Evolutionary conservation across 2,113 vertebrate species (phyloP).

Genomic region (Hemiprocne comata): DNA sequence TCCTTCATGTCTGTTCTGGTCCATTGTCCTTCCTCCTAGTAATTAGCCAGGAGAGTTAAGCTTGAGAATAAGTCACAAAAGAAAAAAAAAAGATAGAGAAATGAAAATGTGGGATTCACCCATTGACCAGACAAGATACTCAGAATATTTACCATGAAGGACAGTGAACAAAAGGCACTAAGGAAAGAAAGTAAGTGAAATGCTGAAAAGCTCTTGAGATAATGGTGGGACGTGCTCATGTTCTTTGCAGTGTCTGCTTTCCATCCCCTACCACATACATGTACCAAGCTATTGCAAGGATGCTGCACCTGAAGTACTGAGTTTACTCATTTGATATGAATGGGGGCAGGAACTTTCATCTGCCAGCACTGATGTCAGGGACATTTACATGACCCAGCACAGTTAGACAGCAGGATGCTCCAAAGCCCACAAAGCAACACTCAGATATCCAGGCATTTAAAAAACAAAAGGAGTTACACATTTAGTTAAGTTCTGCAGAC

Average conservation of each 20-base stretch:
- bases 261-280: rapidly evolving
- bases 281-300: neutral
- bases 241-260: neutral
- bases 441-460: neutral
- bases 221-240: neutral
- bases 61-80: neutral
- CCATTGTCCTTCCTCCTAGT: neutral
- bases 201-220: neutral
- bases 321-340: neutral
- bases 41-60: neutral
- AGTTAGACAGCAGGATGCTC: neutral
- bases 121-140: neutral
- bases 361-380: neutral
- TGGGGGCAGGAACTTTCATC: neutral
- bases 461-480: neutral
- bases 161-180: neutral
- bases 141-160: neutral
- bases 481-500: neutral
- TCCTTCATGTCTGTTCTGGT: slow-evolving; percentile 10
- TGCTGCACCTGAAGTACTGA: neutral
- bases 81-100: neutral
- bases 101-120: neutral
- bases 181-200: neutral
- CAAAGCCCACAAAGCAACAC: neutral
- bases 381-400: neutral